A percentile compares a stretch with the other conserved stretches of the same genome.
phyloP scores from a whole-genome alignment of 2,797 vertebrate species.

The Tamandua tetradactyla region DNA sequence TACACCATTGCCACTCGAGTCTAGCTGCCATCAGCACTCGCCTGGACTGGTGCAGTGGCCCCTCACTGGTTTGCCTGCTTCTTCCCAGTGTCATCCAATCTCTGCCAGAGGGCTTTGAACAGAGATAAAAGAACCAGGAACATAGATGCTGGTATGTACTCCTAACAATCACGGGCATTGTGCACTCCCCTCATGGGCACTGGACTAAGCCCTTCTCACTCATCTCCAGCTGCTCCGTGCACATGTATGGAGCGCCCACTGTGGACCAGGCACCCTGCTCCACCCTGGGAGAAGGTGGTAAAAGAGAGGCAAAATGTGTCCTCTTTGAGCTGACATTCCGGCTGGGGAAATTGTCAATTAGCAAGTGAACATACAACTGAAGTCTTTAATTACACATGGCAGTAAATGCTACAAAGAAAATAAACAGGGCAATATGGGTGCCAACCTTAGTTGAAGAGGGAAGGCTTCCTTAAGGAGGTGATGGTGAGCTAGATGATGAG shows the following conservation, averaged over 20 bases:
- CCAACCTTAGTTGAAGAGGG: neutral
- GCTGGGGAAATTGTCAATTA: neutral
- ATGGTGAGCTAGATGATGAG: neutral
- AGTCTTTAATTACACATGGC: neutral
- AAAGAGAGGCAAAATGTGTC: neutral
- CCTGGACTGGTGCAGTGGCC: neutral
- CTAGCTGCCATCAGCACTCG: neutral
- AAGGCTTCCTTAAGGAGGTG: too few species aligned
- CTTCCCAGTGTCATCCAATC: neutral
- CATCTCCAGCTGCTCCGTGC: neutral
- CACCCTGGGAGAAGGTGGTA: neutral
- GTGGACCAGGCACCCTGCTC: neutral
- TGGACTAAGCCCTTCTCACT: neutral
- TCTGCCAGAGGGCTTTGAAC: neutral
- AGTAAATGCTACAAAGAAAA: neutral
- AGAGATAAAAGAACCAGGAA: neutral
- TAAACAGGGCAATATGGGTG: neutral
- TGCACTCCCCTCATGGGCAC: neutral
- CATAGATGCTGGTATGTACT: neutral
- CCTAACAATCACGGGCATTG: neutral
- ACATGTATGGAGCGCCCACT: neutral
- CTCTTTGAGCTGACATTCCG: neutral
- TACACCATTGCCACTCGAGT: neutral
- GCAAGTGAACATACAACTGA: neutral
- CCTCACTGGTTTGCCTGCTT: neutral